A percentile compares a stretch with the other conserved stretches of the same genome.
phyloP scores from a whole-genome alignment of 1,140 invertebrate genomes.

The Nephotettix cincticeps region DNA sequence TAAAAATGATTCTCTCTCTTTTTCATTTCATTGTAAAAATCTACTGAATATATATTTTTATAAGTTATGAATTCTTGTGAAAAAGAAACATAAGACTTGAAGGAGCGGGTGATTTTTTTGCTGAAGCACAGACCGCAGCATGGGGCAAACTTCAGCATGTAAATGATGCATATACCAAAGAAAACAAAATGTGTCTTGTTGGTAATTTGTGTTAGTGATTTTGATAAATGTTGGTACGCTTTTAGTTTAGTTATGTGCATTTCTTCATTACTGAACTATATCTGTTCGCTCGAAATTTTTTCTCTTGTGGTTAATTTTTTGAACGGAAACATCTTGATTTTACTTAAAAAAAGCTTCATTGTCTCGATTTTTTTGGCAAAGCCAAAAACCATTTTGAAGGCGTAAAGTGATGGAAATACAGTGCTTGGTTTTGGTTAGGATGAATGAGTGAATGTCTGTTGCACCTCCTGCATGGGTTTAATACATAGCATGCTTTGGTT shows the following conservation, averaged over 20 bases:
- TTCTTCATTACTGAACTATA: not conserved
- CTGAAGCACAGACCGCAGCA: conserved; percentile 42
- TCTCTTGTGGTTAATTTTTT: not conserved
- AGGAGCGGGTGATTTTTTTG: conserved; percentile 33
- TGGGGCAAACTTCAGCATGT: conserved; percentile 31
- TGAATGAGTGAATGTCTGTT: conserved; percentile 8
- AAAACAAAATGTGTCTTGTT: conserved; percentile 20
- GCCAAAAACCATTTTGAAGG: not conserved
- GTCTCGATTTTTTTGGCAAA: conserved; percentile 13
- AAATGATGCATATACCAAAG: conserved; percentile 14
- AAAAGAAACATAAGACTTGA: conserved; percentile 33
- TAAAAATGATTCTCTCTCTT: not conserved
- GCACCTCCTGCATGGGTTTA: conserved; percentile 13
- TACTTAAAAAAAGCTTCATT: not conserved
- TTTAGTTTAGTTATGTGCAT: conserved; percentile 9
- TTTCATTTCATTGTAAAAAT: conserved; percentile 22
- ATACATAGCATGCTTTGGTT: not conserved
- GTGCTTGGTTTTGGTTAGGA: not conserved
- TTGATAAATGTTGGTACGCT: not conserved
- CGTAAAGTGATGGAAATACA: not conserved
- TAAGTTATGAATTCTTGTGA: not conserved
- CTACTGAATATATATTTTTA: not conserved
- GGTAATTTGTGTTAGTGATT: conserved; percentile 21
- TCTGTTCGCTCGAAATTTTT: not conserved
- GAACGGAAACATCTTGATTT: not conserved